phyloP scores from a whole-genome alignment of 2,113 vertebrate species.

The Neogale vison region DNA sequence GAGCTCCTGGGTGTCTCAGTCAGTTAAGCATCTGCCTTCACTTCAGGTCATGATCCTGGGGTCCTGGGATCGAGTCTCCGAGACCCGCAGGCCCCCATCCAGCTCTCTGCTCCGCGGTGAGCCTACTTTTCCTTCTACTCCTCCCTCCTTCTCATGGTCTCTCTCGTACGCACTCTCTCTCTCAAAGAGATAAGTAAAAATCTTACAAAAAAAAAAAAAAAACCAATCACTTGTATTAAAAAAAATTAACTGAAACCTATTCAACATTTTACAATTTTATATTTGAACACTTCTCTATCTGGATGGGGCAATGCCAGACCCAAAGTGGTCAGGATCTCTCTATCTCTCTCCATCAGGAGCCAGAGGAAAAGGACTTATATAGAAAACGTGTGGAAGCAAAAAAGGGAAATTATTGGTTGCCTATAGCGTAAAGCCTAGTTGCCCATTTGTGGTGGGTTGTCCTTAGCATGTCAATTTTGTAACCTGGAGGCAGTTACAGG shows the following conservation, averaged over 20 bases:
- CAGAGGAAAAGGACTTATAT: not conserved
- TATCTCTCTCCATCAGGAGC: accelerated
- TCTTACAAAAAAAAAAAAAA: too few species aligned
- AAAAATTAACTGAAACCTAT: not conserved
- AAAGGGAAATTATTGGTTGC: not conserved
- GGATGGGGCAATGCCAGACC: not conserved
- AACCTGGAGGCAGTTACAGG: not conserved
- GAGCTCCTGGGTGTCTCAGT: not conserved
- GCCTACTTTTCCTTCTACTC: too few species aligned
- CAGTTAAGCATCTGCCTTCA: not conserved
- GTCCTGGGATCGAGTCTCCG: too few species aligned
- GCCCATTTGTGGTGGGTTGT: not conserved
- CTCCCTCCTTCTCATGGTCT: too few species aligned
- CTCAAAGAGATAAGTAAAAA: too few species aligned
- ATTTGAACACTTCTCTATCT: not conserved
- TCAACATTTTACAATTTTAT: not conserved
- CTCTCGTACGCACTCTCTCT: too few species aligned
- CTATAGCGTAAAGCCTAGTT: not conserved
- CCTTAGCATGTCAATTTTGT: not conserved
- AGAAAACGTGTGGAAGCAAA: not conserved
- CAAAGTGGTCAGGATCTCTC: not conserved
- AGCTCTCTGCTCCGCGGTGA: too few species aligned
- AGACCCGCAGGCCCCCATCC: too few species aligned
- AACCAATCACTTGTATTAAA: too few species aligned
- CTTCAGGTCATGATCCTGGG: not conserved